Percentiles rank a stretch among this genome's conserved stretches.
These are phyloP conservation scores for Formicarius rufipectus DNA, from an alignment of 2,113 vertebrate species.

Conservation along the genomic window DNA sequence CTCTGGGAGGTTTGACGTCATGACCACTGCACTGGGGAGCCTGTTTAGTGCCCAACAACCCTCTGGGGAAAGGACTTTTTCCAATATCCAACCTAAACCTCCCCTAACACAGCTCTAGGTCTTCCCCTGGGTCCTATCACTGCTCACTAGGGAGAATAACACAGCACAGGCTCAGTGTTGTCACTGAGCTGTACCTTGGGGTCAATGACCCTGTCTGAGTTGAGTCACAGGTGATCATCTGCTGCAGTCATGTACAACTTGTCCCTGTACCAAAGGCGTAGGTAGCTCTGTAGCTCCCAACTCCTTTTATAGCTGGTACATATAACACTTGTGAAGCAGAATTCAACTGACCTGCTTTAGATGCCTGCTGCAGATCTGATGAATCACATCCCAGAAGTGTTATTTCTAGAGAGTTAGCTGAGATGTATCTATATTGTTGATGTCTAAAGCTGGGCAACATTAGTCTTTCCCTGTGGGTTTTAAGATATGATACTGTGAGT, in stretches of 20 bases:
- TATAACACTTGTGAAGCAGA: neutral
- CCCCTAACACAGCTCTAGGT: neutral
- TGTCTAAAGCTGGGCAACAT: neutral
- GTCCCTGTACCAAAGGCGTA: rapidly evolving
- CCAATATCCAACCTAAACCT: rapidly evolving
- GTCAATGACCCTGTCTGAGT: neutral
- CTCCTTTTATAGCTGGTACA: neutral
- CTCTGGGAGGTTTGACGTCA: rapidly evolving
- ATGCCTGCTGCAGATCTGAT: neutral
- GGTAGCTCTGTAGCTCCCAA: neutral
- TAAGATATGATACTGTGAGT: neutral
- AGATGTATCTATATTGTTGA: neutral
- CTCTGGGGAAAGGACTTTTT: neutral
- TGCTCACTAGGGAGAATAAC: neutral
- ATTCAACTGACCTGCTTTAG: neutral
- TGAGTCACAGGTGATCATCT: neutral
- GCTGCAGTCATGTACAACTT: neutral
- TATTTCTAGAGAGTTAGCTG: neutral
- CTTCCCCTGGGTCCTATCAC: rapidly evolving
- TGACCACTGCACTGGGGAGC: neutral
- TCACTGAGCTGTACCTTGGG: too few species aligned
- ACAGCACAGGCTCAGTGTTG: neutral
- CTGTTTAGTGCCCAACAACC: neutral
- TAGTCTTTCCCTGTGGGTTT: neutral
- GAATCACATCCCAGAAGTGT: neutral